These are phyloP conservation scores for Caretta caretta DNA, from an alignment of 2,113 vertebrate genomes.

Conservation along the genomic window DNA sequence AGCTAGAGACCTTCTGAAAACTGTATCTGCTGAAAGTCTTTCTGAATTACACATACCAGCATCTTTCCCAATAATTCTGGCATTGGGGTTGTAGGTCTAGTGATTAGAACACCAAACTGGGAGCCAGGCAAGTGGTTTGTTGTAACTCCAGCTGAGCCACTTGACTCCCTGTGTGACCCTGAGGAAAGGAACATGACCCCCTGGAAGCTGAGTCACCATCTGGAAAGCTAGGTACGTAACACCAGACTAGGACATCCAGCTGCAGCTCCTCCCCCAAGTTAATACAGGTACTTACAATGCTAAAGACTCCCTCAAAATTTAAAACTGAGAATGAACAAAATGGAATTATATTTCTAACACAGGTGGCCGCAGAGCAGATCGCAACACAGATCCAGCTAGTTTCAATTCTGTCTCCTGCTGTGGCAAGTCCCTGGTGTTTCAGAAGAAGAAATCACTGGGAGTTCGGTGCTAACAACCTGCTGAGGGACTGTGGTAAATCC, in stretches of 20 bases:
- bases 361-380: background rate
- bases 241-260: background rate
- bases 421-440: background rate
- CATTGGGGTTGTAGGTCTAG: accelerated
- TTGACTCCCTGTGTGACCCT: background rate
- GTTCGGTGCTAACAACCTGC: accelerated
- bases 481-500: background rate
- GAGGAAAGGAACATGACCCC: background rate
- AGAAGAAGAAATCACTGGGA: background rate
- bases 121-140: background rate
- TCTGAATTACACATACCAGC: background rate
- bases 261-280: background rate
- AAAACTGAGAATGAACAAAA: background rate
- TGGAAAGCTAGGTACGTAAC: background rate
- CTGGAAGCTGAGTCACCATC: background rate
- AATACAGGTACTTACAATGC: background rate
- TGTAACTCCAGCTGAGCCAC: background rate
- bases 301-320: background rate
- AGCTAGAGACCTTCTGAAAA: background rate
- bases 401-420: background rate
- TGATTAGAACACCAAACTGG: background rate
- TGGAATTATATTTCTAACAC: background rate
- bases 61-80: background rate
- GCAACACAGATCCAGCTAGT: background rate
- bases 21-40: background rate